phyloP scores from a whole-genome alignment of 2,113 vertebrate genomes.

The Laticauda colubrina region DNA sequence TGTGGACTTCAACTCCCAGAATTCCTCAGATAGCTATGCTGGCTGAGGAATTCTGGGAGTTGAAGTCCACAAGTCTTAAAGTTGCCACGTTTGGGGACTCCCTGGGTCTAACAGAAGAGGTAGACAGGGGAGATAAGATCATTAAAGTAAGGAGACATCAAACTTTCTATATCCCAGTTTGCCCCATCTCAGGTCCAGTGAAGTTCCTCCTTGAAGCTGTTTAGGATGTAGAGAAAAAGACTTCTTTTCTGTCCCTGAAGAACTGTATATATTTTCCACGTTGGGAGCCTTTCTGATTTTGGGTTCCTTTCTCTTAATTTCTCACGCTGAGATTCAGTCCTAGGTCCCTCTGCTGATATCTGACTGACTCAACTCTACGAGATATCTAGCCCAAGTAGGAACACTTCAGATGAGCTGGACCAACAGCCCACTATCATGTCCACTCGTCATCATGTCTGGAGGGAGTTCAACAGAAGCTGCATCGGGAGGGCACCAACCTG shows the following conservation, averaged over 20 bases:
- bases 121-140: not conserved
- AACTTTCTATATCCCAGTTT: not conserved
- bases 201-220: too few species aligned
- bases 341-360: not conserved
- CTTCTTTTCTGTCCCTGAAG: not conserved
- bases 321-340: not conserved
- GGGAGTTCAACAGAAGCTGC: not conserved
- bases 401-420: not conserved
- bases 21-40: too few species aligned
- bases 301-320: not conserved
- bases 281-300: not conserved
- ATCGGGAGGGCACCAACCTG: not conserved
- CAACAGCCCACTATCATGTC: not conserved
- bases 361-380: not conserved
- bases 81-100: too few species aligned
- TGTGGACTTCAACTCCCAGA: too few species aligned
- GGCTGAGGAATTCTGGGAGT: too few species aligned
- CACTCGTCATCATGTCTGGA: not conserved
- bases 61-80: too few species aligned
- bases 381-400: not conserved
- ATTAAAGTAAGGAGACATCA: not conserved
- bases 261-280: not conserved
- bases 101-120: not conserved
- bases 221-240: not conserved
- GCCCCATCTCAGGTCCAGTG: too few species aligned